phyloP scores from a whole-genome alignment of 2,888 invertebrate species.

The Xestobium rufovillosum region DNA sequence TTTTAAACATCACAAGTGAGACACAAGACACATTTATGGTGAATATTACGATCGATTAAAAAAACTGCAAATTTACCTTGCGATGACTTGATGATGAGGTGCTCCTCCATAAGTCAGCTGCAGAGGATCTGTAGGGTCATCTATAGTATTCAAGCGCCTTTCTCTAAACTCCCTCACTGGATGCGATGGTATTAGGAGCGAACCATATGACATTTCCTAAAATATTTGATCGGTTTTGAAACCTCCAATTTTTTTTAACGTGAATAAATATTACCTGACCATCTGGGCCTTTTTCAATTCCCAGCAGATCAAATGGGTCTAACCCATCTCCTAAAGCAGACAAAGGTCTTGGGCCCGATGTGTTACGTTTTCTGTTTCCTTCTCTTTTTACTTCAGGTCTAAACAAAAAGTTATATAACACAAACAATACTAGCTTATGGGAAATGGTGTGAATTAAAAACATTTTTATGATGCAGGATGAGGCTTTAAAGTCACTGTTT shows the following conservation, averaged over 20 bases:
- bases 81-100: constrained; percentile 48
- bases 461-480: no score
- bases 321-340: constrained; percentile 76
- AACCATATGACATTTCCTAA: constrained; percentile 83
- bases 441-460: no score
- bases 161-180: constrained; percentile 44
- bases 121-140: constrained; percentile 35
- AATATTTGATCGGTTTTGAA: constrained; percentile 19
- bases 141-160: constrained; percentile 38
- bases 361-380: constrained; percentile 64
- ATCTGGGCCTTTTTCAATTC: constrained; percentile 72
- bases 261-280: constrained; percentile 57
- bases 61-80: constrained; percentile 43
- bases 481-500: no score
- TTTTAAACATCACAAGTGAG: constrained; percentile 15
- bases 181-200: constrained; percentile 70
- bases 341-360: constrained; percentile 73
- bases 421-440: no score
- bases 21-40: constrained; percentile 12
- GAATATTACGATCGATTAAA: constrained; percentile 12
- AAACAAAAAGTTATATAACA: no score
- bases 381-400: constrained; percentile 30
- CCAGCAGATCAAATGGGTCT: constrained; percentile 80
- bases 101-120: constrained; percentile 18
- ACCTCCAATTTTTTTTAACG: background rate